phyloP scores from a whole-genome alignment of 2,797 vertebrate species.

The Apogon hyalosoma region DNA sequence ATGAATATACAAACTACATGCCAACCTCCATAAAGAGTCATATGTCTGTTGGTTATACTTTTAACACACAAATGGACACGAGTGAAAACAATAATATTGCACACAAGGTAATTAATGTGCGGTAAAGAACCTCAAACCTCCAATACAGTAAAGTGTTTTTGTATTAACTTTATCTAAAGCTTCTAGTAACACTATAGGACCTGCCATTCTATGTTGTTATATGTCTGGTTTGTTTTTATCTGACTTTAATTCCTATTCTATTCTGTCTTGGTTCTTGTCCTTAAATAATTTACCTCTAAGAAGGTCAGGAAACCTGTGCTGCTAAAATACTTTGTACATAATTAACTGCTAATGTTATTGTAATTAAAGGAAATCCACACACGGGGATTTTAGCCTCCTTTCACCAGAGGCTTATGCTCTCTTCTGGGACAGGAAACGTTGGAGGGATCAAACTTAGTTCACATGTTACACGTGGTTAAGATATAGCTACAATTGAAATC shows the following conservation, averaged over 20 bases:
- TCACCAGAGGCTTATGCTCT: conserved; percentile 58
- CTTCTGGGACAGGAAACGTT: conserved; percentile 71
- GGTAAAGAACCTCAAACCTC: too few relatives aligned
- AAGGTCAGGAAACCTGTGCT: conserved; percentile 39
- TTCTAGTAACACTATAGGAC: too few relatives aligned
- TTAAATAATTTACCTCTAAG: conserved; percentile 28
- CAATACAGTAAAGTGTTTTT: too few relatives aligned
- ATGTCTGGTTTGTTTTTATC: background rate
- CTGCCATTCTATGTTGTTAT: background rate
- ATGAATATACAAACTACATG: too few relatives aligned
- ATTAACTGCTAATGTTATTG: conserved; percentile 65
- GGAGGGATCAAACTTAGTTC: conserved; percentile 75
- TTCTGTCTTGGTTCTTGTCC: conserved; percentile 8
- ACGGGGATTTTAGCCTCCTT: conserved; percentile 60
- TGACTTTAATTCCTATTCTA: background rate
- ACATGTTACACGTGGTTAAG: conserved; percentile 76
- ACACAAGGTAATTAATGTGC: too few relatives aligned
- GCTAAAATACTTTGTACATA: conserved; percentile 62
- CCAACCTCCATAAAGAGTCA: too few relatives aligned
- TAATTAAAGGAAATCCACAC: conserved; percentile 71
- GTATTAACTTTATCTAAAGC: too few relatives aligned
- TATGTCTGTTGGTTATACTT: too few relatives aligned
- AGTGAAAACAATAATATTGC: too few relatives aligned
- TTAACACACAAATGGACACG: too few relatives aligned
- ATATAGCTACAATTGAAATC: conserved; percentile 69